Evolutionary conservation across 2,797 vertebrate species (phyloP).

Genomic region (Cossypha heuglini): DNA sequence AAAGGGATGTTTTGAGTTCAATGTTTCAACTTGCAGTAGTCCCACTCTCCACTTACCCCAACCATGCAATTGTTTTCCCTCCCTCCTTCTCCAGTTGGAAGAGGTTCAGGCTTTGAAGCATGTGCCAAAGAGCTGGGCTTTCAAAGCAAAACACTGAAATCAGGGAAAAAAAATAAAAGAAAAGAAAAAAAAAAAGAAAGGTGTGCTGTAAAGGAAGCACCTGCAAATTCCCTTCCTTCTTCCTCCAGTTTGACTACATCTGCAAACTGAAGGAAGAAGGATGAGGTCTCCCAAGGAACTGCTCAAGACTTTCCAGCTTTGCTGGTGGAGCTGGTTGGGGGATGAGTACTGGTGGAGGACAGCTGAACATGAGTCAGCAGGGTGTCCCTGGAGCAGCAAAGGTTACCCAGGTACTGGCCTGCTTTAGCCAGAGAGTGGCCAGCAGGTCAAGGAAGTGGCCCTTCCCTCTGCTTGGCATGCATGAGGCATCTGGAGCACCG

Average conservation of each 20-base stretch:
- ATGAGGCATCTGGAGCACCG: not conserved
- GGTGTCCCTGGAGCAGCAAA: not conserved
- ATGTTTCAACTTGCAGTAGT: not conserved
- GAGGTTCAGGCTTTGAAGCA: not conserved
- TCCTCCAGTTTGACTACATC: not conserved
- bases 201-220: not conserved
- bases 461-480: not conserved
- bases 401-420: not conserved
- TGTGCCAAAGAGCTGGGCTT: not conserved
- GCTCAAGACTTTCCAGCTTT: constrained; percentile 49
- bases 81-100: not conserved
- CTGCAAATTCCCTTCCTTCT: not conserved
- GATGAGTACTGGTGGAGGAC: not conserved
- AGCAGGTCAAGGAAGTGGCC: not conserved
- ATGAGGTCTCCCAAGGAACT: not conserved
- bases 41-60: not conserved
- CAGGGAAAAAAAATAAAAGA: too few species aligned
- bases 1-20: not conserved
- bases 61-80: not conserved
- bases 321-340: constrained; percentile 33
- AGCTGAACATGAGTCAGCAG: not conserved
- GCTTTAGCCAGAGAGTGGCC: not conserved
- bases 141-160: not conserved
- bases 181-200: not conserved
- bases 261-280: not conserved